Percentiles rank a stretch among this genome's conserved stretches.
Conservation (phyloP, 2,797 vertebrate species). For the Sebastiscus tertius region DNA sequence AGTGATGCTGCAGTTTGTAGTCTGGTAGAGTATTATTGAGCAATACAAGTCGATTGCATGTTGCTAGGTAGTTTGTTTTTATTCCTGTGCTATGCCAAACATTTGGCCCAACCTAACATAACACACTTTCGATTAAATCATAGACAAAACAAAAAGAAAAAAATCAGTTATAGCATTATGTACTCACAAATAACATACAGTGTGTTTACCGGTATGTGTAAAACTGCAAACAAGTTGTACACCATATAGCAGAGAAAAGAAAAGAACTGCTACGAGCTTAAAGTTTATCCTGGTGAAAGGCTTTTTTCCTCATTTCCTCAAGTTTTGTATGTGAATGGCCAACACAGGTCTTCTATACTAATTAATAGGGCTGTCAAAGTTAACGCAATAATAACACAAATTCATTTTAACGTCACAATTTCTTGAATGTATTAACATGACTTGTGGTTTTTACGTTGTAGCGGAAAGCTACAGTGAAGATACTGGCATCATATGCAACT, state of each 20-base stretch:
- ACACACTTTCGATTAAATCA: neutral
- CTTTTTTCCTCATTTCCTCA: neutral
- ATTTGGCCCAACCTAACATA: neutral
- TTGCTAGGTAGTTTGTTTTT: neutral
- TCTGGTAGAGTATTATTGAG: neutral
- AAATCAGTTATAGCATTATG: neutral
- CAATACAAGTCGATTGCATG: neutral
- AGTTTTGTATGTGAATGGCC: neutral
- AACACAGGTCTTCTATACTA: neutral
- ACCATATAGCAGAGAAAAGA: neutral
- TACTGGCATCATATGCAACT: no score
- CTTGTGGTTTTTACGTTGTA: no score
- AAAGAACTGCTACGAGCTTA: neutral
- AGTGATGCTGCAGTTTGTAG: neutral
- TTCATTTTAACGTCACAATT: neutral
- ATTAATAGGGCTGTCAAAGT: neutral
- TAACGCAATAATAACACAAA: neutral
- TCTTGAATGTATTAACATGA: no score
- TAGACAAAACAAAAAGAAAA: neutral
- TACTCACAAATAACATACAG: neutral
- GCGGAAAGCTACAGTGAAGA: no score
- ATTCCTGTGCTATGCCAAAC: neutral
- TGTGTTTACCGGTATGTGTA: neutral
- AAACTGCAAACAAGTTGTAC: neutral
- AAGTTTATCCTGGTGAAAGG: neutral